phyloP scores from a whole-genome alignment of 2,113 vertebrate genomes.

The Hiodon alosoides region DNA sequence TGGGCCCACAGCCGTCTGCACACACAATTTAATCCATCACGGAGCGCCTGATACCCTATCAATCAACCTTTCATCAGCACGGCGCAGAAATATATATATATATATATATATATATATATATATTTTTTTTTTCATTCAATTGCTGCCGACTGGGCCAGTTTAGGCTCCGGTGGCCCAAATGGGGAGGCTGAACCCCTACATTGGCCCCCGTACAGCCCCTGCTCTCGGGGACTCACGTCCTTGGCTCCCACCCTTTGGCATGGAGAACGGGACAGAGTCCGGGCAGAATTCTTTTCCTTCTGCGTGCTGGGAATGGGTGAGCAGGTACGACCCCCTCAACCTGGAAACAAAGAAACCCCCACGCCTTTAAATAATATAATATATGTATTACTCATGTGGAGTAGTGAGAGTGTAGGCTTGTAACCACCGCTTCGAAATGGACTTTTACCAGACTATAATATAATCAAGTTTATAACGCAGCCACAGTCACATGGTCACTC shows the following conservation, averaged over 20 bases:
- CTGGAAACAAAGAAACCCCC: too few relatives aligned
- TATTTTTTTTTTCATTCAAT: conserved; percentile 85
- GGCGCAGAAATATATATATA: conserved; percentile 84
- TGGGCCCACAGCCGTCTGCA: conserved; percentile 81
- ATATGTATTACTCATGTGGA: too few relatives aligned
- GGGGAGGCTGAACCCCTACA: conserved; percentile 31
- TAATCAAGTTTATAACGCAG: background rate
- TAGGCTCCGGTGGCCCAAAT: conserved; percentile 33
- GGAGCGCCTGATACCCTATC: conserved; percentile 88
- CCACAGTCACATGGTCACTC: background rate
- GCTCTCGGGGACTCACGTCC: conserved; percentile 14
- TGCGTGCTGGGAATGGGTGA: too few relatives aligned
- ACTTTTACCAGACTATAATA: background rate
- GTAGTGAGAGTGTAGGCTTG: too few relatives aligned
- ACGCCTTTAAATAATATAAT: too few relatives aligned
- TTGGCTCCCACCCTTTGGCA: background rate
- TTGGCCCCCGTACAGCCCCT: background rate
- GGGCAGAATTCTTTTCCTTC: too few relatives aligned
- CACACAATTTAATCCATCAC: conserved; percentile 98
- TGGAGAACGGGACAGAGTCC: background rate
- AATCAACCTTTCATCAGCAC: conserved; percentile 99
- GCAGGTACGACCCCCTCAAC: too few relatives aligned
- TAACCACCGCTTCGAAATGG: background rate
- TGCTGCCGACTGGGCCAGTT: conserved; percentile 71
- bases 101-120: conserved; percentile 72